A percentile compares a stretch with the other conserved stretches of the same genome.
Conservation (phyloP, 2,888 invertebrate genomes). For the Erannis defoliaria region DNA sequence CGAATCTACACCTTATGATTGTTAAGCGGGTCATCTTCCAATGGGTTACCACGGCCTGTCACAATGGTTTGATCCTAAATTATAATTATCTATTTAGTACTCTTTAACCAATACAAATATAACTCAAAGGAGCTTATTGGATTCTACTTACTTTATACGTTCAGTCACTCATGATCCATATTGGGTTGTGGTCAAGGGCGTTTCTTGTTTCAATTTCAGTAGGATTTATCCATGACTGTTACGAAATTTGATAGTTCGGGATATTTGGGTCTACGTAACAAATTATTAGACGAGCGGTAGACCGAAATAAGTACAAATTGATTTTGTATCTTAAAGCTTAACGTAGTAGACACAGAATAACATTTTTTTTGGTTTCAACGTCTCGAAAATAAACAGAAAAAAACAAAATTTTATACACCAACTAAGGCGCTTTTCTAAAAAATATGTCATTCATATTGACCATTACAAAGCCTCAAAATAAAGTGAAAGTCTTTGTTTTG, state of each 20-base stretch:
- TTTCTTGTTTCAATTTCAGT: constrained; percentile 20
- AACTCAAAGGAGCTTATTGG: neutral
- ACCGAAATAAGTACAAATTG: constrained; percentile 19
- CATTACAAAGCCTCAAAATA: neutral
- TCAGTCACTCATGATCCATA: neutral
- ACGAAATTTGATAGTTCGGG: constrained; percentile 1
- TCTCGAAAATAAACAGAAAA: neutral
- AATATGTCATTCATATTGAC: neutral
- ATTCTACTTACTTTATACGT: neutral
- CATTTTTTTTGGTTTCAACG: neutral
- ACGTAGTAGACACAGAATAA: constrained; percentile 7
- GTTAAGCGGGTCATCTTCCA: too few relatives aligned
- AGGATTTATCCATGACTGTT: constrained; percentile 20
- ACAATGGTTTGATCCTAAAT: too few relatives aligned
- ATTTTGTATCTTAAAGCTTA: constrained; percentile 11
- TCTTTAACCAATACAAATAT: too few relatives aligned
- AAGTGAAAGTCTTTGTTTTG: neutral
- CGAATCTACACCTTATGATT: too few relatives aligned
- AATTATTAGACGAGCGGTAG: constrained; percentile 13
- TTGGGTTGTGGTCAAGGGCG: constrained; percentile 3
- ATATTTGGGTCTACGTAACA: neutral
- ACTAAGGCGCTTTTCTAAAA: neutral
- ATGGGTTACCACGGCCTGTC: too few relatives aligned
- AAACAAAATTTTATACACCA: neutral
- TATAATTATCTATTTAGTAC: too few relatives aligned